A percentile compares a stretch with the other conserved stretches of the same genome.
Evolutionary conservation across 1,140 invertebrate genomes (phyloP).

Genomic region (Calycopis cecrops): DNA sequence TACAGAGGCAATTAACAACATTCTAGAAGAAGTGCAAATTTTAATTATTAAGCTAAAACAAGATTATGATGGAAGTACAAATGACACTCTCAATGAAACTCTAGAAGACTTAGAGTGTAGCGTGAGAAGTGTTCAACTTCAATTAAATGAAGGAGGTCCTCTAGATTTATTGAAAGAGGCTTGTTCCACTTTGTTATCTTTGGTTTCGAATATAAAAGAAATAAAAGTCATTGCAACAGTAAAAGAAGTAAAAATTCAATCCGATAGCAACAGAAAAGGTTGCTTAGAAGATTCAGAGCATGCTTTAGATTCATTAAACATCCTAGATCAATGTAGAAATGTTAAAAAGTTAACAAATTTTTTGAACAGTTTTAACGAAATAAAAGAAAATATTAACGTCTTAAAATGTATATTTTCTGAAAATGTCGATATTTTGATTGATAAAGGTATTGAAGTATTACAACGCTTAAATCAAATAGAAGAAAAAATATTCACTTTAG

Average conservation of each 20-base stretch:
- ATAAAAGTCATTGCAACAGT: slow-evolving; percentile 28
- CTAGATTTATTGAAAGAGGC: slow-evolving; percentile 55
- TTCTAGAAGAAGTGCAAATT: slow-evolving; percentile 61
- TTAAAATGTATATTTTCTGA: slow-evolving; percentile 37
- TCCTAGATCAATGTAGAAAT: slow-evolving; percentile 30
- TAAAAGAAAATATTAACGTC: slow-evolving; percentile 46
- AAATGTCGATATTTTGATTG: slow-evolving; percentile 45
- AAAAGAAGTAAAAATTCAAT: slow-evolving; percentile 20
- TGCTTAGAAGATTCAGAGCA: slow-evolving; percentile 47
- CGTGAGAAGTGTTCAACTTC: slow-evolving; percentile 65
- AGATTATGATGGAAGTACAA: slow-evolving; percentile 43
- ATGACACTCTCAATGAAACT: slow-evolving; percentile 61
- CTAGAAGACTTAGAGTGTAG: slow-evolving; percentile 69
- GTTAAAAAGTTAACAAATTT: slow-evolving; percentile 33
- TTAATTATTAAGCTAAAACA: slow-evolving; percentile 59
- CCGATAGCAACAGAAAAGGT: slow-evolving; percentile 33
- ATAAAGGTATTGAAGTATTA: slow-evolving; percentile 48
- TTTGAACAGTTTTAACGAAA: slow-evolving; percentile 34
- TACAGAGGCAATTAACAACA: slow-evolving; percentile 42
- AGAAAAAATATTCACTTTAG: slow-evolving; percentile 53
- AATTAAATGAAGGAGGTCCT: slow-evolving; percentile 57
- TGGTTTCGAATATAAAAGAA: slow-evolving; percentile 46
- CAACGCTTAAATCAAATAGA: slow-evolving; percentile 50
- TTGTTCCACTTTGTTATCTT: slow-evolving; percentile 46
- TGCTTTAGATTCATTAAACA: slow-evolving; percentile 47